Evolutionary conservation across 2,113 vertebrate species (phyloP).

Genomic region (Dendropsophus ebraccatus): DNA sequence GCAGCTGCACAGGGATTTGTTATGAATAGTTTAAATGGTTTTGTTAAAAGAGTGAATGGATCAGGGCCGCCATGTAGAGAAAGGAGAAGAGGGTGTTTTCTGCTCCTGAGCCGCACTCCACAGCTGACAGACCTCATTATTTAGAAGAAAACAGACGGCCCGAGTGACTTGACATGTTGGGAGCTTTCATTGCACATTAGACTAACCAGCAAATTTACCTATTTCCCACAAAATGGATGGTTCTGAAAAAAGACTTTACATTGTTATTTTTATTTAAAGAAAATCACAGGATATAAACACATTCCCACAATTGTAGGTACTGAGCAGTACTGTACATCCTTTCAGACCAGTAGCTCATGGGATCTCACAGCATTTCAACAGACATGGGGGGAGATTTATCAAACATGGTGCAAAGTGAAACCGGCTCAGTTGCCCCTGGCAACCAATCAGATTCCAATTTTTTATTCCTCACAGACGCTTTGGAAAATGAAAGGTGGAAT

Average conservation of each 20-base stretch:
- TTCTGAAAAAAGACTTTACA: neutral
- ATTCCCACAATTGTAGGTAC: neutral
- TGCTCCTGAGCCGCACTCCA: slow-evolving; percentile 5
- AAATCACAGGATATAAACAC: neutral
- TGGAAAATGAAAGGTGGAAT: too few relatives aligned
- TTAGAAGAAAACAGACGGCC: slow-evolving; percentile 41
- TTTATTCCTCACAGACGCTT: too few relatives aligned
- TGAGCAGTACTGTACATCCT: neutral
- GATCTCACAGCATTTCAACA: too few relatives aligned
- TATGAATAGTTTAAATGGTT: slow-evolving; percentile 56
- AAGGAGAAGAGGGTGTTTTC: slow-evolving; percentile 29
- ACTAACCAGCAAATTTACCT: neutral
- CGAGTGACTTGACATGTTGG: neutral
- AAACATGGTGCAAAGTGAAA: too few relatives aligned
- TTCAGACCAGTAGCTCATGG: too few relatives aligned
- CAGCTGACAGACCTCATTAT: slow-evolving; percentile 53
- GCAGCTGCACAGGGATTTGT: slow-evolving; percentile 48
- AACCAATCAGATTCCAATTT: too few relatives aligned
- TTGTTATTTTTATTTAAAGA: neutral
- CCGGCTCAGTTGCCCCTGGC: too few relatives aligned
- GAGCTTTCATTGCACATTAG: neutral
- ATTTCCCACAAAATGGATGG: neutral
- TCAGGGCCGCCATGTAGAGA: slow-evolving; percentile 19
- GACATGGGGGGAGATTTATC: too few relatives aligned
- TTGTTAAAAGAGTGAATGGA: slow-evolving; percentile 54